Evolutionary conservation across 1,140 invertebrate species (phyloP).

Genomic region (Drosophila persimilis): DNA sequence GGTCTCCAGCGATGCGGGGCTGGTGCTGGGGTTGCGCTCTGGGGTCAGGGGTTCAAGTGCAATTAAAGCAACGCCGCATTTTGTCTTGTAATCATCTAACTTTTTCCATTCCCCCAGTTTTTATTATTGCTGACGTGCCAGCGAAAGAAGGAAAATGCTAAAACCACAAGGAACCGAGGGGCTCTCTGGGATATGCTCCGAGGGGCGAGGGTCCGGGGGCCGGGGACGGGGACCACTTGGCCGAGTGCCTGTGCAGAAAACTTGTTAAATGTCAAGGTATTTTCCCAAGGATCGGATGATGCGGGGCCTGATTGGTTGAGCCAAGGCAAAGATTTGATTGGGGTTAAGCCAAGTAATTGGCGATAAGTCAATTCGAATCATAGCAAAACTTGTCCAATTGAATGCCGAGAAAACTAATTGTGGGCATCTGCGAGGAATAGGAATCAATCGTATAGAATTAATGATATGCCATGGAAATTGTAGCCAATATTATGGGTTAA

Average conservation of each 20-base stretch:
- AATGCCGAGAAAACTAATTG: too few relatives aligned
- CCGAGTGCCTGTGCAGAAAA: background rate
- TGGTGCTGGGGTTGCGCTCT: slow-evolving; percentile 7
- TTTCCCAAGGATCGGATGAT: background rate
- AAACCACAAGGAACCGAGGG: too few relatives aligned
- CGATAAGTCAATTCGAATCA: background rate
- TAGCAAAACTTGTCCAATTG: background rate
- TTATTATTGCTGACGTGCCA: slow-evolving; percentile 18
- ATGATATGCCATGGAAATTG: too few relatives aligned
- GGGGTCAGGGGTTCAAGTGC: slow-evolving; percentile 52
- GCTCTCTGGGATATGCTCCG: background rate
- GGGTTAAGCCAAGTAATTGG: background rate
- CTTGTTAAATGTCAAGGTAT: slow-evolving; percentile 28
- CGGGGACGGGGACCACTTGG: slow-evolving; percentile 1
- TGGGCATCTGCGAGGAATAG: too few relatives aligned
- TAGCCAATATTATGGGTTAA: too few relatives aligned
- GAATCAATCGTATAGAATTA: too few relatives aligned
- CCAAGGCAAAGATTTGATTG: slow-evolving; percentile 8
- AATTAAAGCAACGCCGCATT: slow-evolving; percentile 68
- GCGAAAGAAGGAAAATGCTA: slow-evolving; percentile 9
- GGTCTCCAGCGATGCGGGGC: background rate
- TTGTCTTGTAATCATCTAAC: slow-evolving; percentile 64
- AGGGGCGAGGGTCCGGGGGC: background rate
- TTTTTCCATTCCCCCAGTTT: slow-evolving; percentile 25
- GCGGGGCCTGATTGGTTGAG: slow-evolving; percentile 7